phyloP scores from a whole-genome alignment of 2,113 vertebrate species.

The Sylvicapra grimmia region DNA sequence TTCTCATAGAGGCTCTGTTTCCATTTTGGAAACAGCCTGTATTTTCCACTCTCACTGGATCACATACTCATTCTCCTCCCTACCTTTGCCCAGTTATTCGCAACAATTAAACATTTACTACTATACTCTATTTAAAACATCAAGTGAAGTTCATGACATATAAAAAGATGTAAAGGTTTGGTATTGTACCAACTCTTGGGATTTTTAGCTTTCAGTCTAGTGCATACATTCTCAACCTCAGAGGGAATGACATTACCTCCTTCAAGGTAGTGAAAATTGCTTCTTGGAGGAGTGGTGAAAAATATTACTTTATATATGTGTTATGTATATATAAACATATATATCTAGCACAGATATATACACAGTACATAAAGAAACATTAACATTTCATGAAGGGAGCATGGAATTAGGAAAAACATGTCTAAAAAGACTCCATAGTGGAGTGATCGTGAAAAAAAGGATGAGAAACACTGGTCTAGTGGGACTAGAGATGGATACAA shows the following conservation, averaged over 20 bases:
- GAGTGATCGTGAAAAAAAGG: not conserved
- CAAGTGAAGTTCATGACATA: not conserved
- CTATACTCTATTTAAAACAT: not conserved
- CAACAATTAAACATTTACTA: not conserved
- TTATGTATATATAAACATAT: not conserved
- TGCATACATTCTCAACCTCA: not conserved
- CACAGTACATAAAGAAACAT: not conserved
- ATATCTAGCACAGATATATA: not conserved
- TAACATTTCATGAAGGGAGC: not conserved
- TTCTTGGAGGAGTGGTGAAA: not conserved
- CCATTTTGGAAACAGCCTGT: not conserved
- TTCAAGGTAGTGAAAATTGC: not conserved
- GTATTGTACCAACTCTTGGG: not conserved
- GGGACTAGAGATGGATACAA: not conserved
- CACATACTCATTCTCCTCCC: not conserved
- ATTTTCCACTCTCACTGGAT: not conserved
- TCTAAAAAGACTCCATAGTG: not conserved
- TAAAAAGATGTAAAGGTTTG: not conserved
- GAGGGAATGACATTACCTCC: not conserved
- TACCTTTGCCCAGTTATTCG: not conserved
- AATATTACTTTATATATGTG: not conserved
- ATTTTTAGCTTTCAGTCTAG: not conserved
- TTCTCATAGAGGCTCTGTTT: not conserved
- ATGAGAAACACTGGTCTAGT: not conserved
- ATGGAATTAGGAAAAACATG: not conserved